Evolutionary conservation across 2,888 invertebrate genomes (phyloP).

Genomic region (Hydropsyche betteni): DNA sequence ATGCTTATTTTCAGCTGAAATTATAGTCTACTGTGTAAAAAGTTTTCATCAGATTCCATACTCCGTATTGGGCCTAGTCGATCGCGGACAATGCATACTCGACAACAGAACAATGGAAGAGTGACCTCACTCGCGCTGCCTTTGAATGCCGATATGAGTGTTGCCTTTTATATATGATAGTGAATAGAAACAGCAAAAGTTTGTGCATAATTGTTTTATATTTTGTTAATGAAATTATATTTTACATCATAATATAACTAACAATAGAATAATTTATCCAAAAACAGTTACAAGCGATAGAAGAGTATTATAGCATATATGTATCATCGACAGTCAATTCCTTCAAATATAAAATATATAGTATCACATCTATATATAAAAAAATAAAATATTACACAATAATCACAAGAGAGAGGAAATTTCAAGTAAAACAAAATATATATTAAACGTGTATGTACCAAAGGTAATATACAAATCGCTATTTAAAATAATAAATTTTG

Average conservation of each 20-base stretch:
- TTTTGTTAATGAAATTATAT: conserved; percentile 23
- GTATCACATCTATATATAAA: conserved; percentile 46
- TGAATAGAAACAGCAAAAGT: neutral
- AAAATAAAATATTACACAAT: conserved; percentile 40
- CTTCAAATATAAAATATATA: conserved; percentile 47
- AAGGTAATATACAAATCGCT: too few species aligned
- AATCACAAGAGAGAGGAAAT: conserved; percentile 44
- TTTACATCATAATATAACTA: conserved; percentile 15
- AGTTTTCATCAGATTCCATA: too few species aligned
- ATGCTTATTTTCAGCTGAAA: too few species aligned
- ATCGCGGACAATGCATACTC: too few species aligned
- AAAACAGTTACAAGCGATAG: conserved; percentile 20
- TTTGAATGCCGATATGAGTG: too few species aligned
- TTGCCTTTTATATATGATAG: too few species aligned
- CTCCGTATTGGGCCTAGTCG: too few species aligned
- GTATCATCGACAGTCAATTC: conserved; percentile 45
- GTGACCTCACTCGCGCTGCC: too few species aligned
- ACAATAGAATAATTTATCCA: conserved; percentile 21
- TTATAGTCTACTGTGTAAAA: too few species aligned
- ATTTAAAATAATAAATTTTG: too few species aligned
- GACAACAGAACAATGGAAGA: too few species aligned
- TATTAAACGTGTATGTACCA: neutral
- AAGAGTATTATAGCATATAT: conserved; percentile 46
- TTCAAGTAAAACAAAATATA: conserved; percentile 9
- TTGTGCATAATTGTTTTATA: conserved; percentile 19